Evolutionary conservation across 2,113 vertebrate species (phyloP).

Genomic region (Accipiter virgatus): DNA sequence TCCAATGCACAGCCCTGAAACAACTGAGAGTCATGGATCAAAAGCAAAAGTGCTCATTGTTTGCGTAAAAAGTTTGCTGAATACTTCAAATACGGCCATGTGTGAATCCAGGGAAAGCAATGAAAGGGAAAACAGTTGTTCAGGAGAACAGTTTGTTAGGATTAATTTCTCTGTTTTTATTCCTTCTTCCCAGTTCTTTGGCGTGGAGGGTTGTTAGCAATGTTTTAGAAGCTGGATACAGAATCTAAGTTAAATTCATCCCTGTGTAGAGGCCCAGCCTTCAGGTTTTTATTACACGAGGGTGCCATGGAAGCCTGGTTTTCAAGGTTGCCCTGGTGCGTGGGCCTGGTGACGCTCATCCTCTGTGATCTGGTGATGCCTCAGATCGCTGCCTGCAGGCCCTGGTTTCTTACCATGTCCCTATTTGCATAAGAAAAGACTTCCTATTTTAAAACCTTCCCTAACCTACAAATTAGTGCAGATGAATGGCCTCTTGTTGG

Average conservation of each 20-base stretch:
- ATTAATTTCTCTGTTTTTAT: background rate
- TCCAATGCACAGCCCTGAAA: background rate
- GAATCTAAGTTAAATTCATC: background rate
- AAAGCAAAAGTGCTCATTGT: background rate
- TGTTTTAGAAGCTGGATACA: background rate
- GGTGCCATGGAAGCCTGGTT: background rate
- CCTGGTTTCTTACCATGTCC: background rate
- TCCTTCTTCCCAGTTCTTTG: background rate
- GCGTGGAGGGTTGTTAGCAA: background rate
- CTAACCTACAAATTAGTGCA: constrained; percentile 54
- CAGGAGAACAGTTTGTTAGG: background rate
- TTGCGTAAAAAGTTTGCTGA: background rate
- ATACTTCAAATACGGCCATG: background rate
- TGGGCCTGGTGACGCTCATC: background rate
- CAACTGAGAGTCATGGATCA: background rate
- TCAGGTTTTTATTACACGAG: background rate
- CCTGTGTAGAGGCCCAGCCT: background rate
- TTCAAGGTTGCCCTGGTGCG: background rate
- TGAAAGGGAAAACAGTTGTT: background rate
- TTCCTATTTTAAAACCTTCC: constrained; percentile 56
- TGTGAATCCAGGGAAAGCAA: background rate
- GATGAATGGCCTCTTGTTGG: constrained; percentile 59
- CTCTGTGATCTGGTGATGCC: background rate
- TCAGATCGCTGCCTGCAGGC: background rate
- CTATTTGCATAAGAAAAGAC: constrained; percentile 58